Percentiles rank a stretch among this genome's conserved stretches.
Conservation (phyloP, 2,888 invertebrate species). For the Willowsia nigromaculata region DNA sequence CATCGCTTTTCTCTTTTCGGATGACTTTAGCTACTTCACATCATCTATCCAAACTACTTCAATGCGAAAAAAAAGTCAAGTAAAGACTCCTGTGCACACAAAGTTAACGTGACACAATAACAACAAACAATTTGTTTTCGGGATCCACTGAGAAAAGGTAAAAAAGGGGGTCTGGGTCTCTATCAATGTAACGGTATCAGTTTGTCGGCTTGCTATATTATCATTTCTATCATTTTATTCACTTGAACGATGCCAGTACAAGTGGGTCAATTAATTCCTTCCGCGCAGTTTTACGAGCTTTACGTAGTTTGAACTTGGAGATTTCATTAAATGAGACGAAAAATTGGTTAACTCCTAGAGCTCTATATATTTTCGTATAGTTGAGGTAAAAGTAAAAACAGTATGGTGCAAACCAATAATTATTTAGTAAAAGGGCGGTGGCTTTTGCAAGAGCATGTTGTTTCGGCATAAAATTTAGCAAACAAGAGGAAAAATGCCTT, state of each 20-base stretch:
- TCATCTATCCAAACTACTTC: not conserved
- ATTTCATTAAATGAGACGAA: not conserved
- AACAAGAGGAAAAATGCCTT: slow-evolving; percentile 28
- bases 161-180: slow-evolving; percentile 35
- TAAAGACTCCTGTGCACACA: not conserved
- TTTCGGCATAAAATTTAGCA: slow-evolving; percentile 17
- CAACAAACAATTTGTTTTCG: slow-evolving; percentile 35
- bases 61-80: not conserved
- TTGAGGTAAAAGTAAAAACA: not conserved
- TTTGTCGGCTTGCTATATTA: not conserved
- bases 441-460: slow-evolving; percentile 9
- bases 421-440: not conserved
- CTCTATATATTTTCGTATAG: not conserved
- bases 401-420: not conserved
- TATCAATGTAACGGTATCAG: slow-evolving; percentile 8
- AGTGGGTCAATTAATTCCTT: slow-evolving; percentile 33
- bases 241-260: not conserved
- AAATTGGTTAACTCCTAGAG: not conserved
- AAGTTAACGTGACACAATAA: slow-evolving; percentile 38
- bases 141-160: slow-evolving; percentile 5
- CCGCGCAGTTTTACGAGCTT: not conserved
- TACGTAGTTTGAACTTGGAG: not conserved
- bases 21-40: not conserved
- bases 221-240: slow-evolving; percentile 14
- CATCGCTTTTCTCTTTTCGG: not conserved